Evolutionary conservation across 2,113 vertebrate genomes (phyloP).

Genomic region (Forbesichthys agassizii): DNA sequence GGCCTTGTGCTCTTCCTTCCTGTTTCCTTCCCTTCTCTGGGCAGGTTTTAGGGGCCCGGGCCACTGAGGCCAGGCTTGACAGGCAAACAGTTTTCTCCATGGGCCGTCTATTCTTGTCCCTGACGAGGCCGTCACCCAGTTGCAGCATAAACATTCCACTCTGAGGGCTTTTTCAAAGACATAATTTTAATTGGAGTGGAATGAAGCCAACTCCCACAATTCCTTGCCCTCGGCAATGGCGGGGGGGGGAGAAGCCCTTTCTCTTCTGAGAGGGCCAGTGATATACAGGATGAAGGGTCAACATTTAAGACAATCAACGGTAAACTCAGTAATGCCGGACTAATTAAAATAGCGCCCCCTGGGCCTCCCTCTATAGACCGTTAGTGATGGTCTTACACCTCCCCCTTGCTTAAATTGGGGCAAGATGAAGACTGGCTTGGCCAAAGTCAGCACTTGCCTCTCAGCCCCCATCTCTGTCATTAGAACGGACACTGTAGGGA

Average conservation of each 20-base stretch:
- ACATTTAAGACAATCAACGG: conserved; percentile 66
- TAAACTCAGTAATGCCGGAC: conserved; percentile 49
- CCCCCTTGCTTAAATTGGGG: conserved; percentile 13
- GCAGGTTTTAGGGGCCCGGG: conserved; percentile 44
- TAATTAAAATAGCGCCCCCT: conserved; percentile 70
- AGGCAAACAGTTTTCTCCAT: conserved; percentile 56
- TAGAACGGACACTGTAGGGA: conserved; percentile 30
- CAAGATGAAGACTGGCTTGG: background rate
- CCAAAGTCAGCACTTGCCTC: conserved; percentile 2
- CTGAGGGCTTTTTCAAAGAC: conserved; percentile 76
- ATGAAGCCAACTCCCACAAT: conserved; percentile 57
- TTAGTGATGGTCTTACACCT: conserved; percentile 24
- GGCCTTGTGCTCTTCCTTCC: conserved; percentile 1
- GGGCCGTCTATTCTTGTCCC: conserved; percentile 57
- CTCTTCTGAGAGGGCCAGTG: conserved; percentile 62
- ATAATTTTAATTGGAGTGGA: conserved; percentile 75
- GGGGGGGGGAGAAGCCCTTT: conserved; percentile 40
- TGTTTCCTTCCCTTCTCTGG: conserved; percentile 18
- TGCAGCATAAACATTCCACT: conserved; percentile 78
- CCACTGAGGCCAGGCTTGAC: conserved; percentile 57
- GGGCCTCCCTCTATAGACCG: conserved; percentile 42
- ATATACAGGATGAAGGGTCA: conserved; percentile 66
- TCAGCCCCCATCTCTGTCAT: conserved; percentile 11
- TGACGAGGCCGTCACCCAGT: conserved; percentile 60
- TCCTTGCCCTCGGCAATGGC: conserved; percentile 30